These are phyloP conservation scores for Cylindroiulus punctatus DNA, from an alignment of 2,888 invertebrate genomes.

Conservation along the genomic window DNA sequence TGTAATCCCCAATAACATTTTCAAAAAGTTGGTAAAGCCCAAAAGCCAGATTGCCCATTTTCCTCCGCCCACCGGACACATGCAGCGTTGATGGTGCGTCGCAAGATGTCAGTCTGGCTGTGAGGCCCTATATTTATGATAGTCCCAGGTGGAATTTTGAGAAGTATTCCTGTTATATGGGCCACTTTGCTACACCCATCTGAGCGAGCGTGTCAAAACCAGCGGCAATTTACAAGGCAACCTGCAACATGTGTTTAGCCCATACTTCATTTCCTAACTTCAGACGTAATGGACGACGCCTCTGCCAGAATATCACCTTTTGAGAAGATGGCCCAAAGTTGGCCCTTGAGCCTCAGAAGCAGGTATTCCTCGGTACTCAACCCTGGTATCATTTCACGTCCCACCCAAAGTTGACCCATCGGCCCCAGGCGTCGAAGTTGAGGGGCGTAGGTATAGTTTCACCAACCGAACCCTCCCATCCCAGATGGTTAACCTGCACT, in stretches of 20 bases:
- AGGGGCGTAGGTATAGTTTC: slow-evolving; percentile 45
- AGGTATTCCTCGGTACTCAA: neutral
- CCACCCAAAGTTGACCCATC: slow-evolving; percentile 31
- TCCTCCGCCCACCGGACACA: slow-evolving; percentile 5
- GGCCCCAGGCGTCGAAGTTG: slow-evolving; percentile 6
- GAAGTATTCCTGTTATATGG: neutral
- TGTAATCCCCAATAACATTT: neutral
- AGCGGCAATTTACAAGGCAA: slow-evolving; percentile 13
- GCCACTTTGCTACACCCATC: slow-evolving; percentile 19
- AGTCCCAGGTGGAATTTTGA: slow-evolving; percentile 30
- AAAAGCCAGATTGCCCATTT: neutral
- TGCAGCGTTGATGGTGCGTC: neutral
- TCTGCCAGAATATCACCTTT: neutral
- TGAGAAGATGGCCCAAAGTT: neutral
- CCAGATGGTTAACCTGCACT: slow-evolving; percentile 43
- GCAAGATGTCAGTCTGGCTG: neutral
- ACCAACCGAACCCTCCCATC: neutral
- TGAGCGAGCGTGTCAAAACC: slow-evolving; percentile 14
- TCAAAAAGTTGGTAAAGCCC: neutral
- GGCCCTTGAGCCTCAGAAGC: slow-evolving; percentile 5
- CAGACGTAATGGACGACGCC: slow-evolving; percentile 22
- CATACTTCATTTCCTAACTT: slow-evolving; percentile 13
- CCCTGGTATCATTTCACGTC: slow-evolving; percentile 27
- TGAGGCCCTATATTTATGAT: slow-evolving; percentile 17
- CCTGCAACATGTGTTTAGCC: slow-evolving; percentile 26